These are phyloP conservation scores for Aphelinus atriplicis DNA, from an alignment of 1,140 invertebrate species.

Conservation along the genomic window DNA sequence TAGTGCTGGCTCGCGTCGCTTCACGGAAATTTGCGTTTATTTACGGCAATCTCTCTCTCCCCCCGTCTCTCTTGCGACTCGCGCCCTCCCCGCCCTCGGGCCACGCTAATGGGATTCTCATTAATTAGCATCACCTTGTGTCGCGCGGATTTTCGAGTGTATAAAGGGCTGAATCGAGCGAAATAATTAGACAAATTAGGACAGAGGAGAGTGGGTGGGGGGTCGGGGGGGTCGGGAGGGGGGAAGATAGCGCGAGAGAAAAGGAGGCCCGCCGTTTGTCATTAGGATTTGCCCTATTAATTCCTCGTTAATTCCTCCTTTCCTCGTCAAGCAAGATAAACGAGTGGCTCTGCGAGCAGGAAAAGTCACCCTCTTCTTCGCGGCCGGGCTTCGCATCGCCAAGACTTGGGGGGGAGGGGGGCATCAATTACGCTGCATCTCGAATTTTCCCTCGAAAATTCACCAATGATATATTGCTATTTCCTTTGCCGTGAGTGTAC, in stretches of 20 bases:
- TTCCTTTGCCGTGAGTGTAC: too few relatives aligned
- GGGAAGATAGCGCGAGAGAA: too few relatives aligned
- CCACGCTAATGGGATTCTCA: conserved; percentile 55
- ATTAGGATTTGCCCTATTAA: conserved; percentile 66
- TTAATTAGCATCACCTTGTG: conserved; percentile 65
- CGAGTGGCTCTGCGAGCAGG: conserved; percentile 55
- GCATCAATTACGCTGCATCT: conserved; percentile 15
- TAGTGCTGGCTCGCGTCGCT: conserved; percentile 2
- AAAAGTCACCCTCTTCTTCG: conserved; percentile 15
- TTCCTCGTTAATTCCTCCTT: conserved; percentile 68
- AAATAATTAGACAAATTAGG: conserved; percentile 69
- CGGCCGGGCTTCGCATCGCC: not conserved
- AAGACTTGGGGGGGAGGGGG: not conserved
- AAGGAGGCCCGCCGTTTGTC: conserved; percentile 61
- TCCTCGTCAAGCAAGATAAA: conserved; percentile 68
- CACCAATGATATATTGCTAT: too few relatives aligned
- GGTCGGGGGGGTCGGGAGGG: conserved; percentile 48
- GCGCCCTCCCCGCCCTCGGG: conserved; percentile 3
- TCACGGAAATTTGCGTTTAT: conserved; percentile 30
- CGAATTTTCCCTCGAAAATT: too few relatives aligned
- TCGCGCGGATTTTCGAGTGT: conserved; percentile 58
- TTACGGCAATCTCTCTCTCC: conserved; percentile 19
- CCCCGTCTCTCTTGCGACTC: not conserved
- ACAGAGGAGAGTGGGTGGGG: conserved; percentile 53
- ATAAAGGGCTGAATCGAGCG: conserved; percentile 58